Conservation (phyloP, 2,797 vertebrate genomes). For the Ciconia nigra region DNA sequence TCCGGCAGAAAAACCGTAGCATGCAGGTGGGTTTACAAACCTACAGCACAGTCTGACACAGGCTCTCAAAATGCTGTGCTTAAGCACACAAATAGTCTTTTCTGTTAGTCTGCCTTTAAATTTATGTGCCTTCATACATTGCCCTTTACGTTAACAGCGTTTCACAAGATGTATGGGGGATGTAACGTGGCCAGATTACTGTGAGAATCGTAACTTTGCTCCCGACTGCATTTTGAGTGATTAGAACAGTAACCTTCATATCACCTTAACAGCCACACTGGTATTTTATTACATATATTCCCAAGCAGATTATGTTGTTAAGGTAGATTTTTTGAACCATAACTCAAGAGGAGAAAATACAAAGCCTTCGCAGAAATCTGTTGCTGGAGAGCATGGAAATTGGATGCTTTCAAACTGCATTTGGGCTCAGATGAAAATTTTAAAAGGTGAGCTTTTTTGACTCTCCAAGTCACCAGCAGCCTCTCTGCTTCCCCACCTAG, state of each 20-base stretch:
- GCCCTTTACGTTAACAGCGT: background rate
- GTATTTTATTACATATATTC: background rate
- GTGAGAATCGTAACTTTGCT: background rate
- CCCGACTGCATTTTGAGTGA: background rate
- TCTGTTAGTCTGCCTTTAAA: background rate
- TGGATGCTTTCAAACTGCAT: background rate
- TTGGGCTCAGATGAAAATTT: background rate
- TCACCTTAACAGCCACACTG: background rate
- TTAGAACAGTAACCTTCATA: slow-evolving; percentile 32
- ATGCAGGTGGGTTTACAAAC: background rate
- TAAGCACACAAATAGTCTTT: background rate
- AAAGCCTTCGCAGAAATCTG: background rate
- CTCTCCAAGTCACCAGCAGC: background rate
- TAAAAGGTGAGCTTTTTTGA: background rate
- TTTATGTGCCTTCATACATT: background rate
- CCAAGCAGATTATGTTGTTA: background rate
- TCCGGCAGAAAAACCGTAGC: accelerated
- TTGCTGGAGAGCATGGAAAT: background rate
- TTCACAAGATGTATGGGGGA: accelerated
- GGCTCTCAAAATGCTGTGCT: background rate
- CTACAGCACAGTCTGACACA: background rate
- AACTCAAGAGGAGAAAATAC: background rate
- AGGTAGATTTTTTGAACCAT: background rate
- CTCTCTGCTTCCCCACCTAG: background rate
- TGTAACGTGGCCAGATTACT: background rate